Conservation (phyloP, 2,113 vertebrate species). For the zebrafish (Danio rerio) region DNA sequence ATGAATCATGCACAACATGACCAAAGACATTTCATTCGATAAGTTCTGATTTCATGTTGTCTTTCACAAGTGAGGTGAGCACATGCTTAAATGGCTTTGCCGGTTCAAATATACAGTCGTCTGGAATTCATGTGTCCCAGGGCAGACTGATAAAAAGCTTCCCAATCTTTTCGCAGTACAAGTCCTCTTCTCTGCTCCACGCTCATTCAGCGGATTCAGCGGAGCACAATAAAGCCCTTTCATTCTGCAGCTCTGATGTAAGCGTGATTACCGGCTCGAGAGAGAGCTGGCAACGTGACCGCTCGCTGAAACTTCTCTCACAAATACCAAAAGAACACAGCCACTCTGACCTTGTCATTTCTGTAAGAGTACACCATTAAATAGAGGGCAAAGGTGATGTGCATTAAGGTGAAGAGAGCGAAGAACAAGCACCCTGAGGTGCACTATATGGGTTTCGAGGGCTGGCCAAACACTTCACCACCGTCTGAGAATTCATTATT, state of each 20-base stretch:
- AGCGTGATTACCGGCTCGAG: constrained; percentile 44
- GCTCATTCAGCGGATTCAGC: constrained; percentile 45
- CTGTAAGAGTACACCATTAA: constrained; percentile 9
- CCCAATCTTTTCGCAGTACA: constrained; percentile 18
- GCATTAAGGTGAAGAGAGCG: constrained; percentile 6
- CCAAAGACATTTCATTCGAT: neutral
- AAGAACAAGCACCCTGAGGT: constrained; percentile 1
- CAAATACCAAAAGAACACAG: constrained; percentile 32
- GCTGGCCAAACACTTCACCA: neutral
- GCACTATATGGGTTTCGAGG: neutral
- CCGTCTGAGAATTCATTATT: neutral
- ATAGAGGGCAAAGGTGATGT: constrained; percentile 20
- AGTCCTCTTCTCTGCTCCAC: constrained; percentile 23
- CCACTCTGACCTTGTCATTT: constrained; percentile 30
- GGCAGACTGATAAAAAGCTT: constrained; percentile 38
- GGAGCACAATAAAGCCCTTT: constrained; percentile 51
- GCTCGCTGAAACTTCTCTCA: neutral
- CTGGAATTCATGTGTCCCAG: neutral
- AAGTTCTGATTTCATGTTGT: neutral
- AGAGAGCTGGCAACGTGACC: constrained; percentile 16
- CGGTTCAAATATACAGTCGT: neutral
- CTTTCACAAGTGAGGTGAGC: neutral
- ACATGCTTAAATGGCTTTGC: neutral
- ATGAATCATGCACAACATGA: neutral
- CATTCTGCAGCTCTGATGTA: constrained; percentile 32